Conservation (phyloP, 2,888 invertebrate genomes). For the Baccha elongata region DNA sequence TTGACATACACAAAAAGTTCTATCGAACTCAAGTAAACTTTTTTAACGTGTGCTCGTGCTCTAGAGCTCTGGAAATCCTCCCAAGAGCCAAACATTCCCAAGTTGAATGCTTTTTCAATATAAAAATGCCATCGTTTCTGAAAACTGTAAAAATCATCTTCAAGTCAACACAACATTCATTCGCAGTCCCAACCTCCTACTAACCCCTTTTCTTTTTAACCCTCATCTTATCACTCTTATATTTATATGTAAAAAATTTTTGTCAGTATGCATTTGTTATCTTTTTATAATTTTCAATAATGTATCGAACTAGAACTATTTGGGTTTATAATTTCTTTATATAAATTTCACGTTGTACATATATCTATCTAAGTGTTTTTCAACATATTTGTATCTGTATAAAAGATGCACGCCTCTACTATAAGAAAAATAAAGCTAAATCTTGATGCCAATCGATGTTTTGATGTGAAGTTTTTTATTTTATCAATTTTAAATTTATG, state of each 20-base stretch:
- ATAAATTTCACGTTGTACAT: slow-evolving; percentile 36
- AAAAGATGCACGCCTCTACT: slow-evolving; percentile 62
- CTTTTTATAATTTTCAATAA: neutral
- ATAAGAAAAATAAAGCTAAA: slow-evolving; percentile 44
- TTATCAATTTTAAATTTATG: slow-evolving; percentile 17
- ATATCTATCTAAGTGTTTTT: slow-evolving; percentile 54
- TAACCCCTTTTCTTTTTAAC: neutral
- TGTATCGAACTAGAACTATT: slow-evolving; percentile 46
- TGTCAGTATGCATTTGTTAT: neutral
- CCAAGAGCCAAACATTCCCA: too few species aligned
- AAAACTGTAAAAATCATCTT: too few species aligned
- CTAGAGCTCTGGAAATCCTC: too few species aligned
- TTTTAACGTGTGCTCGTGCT: too few species aligned
- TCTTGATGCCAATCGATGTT: slow-evolving; percentile 70
- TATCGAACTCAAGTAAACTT: too few species aligned
- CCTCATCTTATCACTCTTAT: neutral
- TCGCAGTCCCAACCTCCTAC: neutral
- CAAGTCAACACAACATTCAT: too few species aligned
- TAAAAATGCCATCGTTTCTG: too few species aligned
- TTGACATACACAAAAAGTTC: too few species aligned
- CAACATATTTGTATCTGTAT: slow-evolving; percentile 33
- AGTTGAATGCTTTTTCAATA: too few species aligned
- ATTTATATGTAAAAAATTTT: neutral
- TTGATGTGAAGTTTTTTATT: slow-evolving; percentile 54
- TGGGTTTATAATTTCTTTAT: slow-evolving; percentile 24